Base-by-base conservation (phyloP, 2,113 vertebrate species). In the Crotophaga sulcirostris region DNA sequence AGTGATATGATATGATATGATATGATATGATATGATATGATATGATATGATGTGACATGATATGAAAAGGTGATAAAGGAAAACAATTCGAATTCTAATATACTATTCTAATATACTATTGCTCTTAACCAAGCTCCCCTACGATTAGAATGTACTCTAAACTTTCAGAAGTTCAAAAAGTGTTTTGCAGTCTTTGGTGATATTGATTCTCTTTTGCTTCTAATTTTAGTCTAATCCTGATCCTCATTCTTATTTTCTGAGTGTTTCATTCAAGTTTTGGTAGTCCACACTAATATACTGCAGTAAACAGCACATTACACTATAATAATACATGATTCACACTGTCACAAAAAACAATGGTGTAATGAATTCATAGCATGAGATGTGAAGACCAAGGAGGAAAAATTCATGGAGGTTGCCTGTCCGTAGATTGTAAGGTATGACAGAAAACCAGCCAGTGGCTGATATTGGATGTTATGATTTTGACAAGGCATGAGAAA, bases 91-190 rank as follows among this genome's bases (percentile, higher is more conserved):
- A 67, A 66, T 29, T 56, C 4, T 54, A n/a, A 58, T 21, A 58
- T 63, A 38, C 18, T n/a, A n/a, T n/a, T n/a, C n/a, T n/a, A 51
- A 6, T 7, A 34, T 60, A 8, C 6, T 24, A 76, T 83, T 66
- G 10, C 7, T 69, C 7, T 52, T 83, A 56, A 33, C 1, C 4
- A 40, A 75, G 59, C 1, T 0, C 0, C 13, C 2, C 8, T 36
- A 11, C 34, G 4, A 31, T 63, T 55, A 67, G 5, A 9, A 45
- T 20, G 5, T 21, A 13, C 8, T 63, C 6, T 58, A 60, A 66
- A 38, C 1, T 52, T 82, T 13, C 8, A 29, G 23, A 64, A 49
- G 10, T 59, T 44, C 16, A 40, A 66, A 49, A 75, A 51, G 1
- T 4, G 59, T 56, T 80, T 42, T 72, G 0, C 13, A 44, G 9